phyloP scores from a whole-genome alignment of 1,140 invertebrate species.

The Aphelinus certus region DNA sequence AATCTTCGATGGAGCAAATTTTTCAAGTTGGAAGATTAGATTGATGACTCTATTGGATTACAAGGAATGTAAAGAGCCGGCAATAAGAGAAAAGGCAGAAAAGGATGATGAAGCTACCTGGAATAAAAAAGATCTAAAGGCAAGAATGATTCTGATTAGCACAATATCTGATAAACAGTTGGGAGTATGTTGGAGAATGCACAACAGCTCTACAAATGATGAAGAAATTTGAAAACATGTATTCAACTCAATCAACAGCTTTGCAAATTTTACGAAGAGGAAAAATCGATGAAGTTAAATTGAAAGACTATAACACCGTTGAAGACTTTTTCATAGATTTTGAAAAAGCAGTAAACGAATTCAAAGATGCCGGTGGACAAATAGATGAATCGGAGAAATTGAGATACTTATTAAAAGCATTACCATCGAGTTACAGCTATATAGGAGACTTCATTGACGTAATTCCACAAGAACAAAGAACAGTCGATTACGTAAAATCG shows the following conservation, averaged over 20 bases:
- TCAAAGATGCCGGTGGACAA: conserved; percentile 48
- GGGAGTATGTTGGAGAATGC: conserved; percentile 27
- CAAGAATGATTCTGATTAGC: conserved; percentile 37
- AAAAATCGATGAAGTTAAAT: conserved; percentile 34
- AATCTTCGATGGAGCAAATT: conserved; percentile 38
- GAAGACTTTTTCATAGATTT: conserved; percentile 55
- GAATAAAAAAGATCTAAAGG: conserved; percentile 37
- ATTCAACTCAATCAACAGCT: conserved; percentile 35
- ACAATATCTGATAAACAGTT: conserved; percentile 37
- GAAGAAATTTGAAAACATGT: conserved; percentile 33
- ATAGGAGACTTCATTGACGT: conserved; percentile 38
- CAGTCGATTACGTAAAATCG: conserved; percentile 55
- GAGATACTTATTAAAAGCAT: conserved; percentile 53
- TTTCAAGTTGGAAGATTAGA: conserved; percentile 36
- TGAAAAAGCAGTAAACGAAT: conserved; percentile 50
- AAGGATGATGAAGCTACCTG: conserved; percentile 15
- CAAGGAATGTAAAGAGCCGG: conserved; percentile 9
- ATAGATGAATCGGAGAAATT: conserved; percentile 53
- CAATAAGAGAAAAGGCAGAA: conserved; percentile 4
- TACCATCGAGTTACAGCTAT: conserved; percentile 31
- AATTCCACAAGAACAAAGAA: conserved; percentile 52
- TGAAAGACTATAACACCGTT: conserved; percentile 44
- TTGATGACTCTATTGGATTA: conserved; percentile 38
- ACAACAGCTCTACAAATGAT: conserved; percentile 21
- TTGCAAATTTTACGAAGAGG: conserved; percentile 34